These are phyloP conservation scores for Channa argus DNA, from an alignment of 2,113 vertebrate genomes.

Conservation along the genomic window DNA sequence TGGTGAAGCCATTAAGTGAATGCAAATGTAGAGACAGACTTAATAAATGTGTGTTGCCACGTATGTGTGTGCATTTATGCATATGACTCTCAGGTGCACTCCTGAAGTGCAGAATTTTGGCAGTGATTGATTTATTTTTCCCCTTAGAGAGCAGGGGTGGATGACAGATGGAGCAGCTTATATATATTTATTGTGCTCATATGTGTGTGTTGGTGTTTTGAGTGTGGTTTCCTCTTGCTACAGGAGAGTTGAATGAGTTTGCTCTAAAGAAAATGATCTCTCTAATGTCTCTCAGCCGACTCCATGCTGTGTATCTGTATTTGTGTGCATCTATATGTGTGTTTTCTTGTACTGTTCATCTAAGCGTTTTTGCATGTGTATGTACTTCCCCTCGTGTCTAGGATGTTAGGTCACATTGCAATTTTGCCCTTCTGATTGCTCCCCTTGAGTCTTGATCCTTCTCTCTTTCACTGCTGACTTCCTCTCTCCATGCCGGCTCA, in stretches of 20 bases:
- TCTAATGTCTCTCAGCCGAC: slow-evolving; percentile 29
- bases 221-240: slow-evolving; percentile 33
- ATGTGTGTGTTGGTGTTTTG: slow-evolving; percentile 27
- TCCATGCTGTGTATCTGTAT: not conserved
- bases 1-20: slow-evolving; percentile 21
- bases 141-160: slow-evolving; percentile 32
- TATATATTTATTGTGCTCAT: slow-evolving; percentile 23
- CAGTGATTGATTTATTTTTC: slow-evolving; percentile 68
- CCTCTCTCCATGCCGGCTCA: slow-evolving; percentile 1
- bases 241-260: slow-evolving; percentile 52
- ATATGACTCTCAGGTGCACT: slow-evolving; percentile 10
- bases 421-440: slow-evolving; percentile 54
- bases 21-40: slow-evolving; percentile 45
- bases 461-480: slow-evolving; percentile 32
- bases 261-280: slow-evolving; percentile 24
- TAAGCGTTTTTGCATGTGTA: slow-evolving; percentile 41
- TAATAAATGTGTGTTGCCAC: slow-evolving; percentile 1
- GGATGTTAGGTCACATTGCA: slow-evolving; percentile 64
- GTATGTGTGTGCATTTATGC: slow-evolving; percentile 20
- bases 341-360: slow-evolving; percentile 4
- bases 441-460: slow-evolving; percentile 48
- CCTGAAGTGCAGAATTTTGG: slow-evolving; percentile 60
- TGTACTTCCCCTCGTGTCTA: slow-evolving; percentile 27
- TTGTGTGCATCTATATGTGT: slow-evolving; percentile 7
- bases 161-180: slow-evolving; percentile 40